Conservation (phyloP, 92 coral and sea anemone species). For the Palythoa grandis region DNA sequence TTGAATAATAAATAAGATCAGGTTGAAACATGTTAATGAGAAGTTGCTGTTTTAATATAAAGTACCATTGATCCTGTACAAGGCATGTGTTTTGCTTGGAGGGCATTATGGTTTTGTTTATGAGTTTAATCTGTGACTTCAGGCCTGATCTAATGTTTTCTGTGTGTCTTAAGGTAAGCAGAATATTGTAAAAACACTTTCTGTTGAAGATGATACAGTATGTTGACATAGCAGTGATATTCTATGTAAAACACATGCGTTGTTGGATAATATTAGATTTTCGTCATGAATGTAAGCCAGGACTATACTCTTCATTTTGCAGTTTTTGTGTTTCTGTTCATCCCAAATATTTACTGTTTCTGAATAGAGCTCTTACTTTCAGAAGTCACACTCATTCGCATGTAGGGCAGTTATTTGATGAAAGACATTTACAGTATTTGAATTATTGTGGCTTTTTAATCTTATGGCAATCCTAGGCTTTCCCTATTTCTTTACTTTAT, state of each 20-base stretch:
- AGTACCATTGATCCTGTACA: not conserved
- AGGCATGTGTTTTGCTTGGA: not conserved
- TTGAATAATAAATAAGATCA: conserved; percentile 28
- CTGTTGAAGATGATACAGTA: not conserved
- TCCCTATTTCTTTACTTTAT: too few relatives aligned
- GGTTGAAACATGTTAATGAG: not conserved
- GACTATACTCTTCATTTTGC: too few relatives aligned
- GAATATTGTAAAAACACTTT: not conserved
- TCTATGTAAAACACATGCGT: not conserved
- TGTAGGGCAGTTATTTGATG: too few relatives aligned
- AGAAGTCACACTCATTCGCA: too few relatives aligned
- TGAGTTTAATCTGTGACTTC: conserved; percentile 2
- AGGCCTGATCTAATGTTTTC: conserved; percentile 1
- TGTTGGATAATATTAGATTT: too few relatives aligned
- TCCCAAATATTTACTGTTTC: too few relatives aligned
- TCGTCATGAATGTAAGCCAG: too few relatives aligned
- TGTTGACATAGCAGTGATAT: not conserved
- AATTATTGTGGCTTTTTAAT: too few relatives aligned
- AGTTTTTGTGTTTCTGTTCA: too few relatives aligned
- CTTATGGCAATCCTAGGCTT: too few relatives aligned
- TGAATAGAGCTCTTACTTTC: too few relatives aligned
- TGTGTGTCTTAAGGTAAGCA: conserved; percentile 28
- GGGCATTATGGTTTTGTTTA: not conserved
- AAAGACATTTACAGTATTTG: not conserved
- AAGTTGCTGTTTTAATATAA: conserved; percentile 4